These are phyloP conservation scores for Caenorhabditis angaria DNA, from an alignment of 2,888 invertebrate species.

Conservation along the genomic window DNA sequence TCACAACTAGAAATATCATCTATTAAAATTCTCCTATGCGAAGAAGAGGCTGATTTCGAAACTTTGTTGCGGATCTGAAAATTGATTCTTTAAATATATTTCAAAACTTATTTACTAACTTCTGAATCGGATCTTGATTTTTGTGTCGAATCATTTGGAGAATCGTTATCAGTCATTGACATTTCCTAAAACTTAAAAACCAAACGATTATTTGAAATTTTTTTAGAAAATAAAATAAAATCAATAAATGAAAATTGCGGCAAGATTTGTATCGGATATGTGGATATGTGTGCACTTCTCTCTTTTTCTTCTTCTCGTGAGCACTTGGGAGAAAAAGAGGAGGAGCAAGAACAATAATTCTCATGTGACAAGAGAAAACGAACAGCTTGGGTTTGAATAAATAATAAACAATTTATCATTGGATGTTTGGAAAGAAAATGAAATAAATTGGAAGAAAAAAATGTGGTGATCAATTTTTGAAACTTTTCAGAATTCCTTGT, in stretches of 20 bases:
- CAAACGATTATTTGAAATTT: not conserved
- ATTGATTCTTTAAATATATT: slow-evolving; percentile 3
- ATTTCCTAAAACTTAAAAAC: not conserved
- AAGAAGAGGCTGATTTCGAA: slow-evolving; percentile 9
- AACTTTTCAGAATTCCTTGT: slow-evolving; percentile 9
- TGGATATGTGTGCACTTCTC: slow-evolving; percentile 9
- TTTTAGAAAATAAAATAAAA: not conserved
- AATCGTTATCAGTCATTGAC: not conserved
- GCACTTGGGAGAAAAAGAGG: not conserved
- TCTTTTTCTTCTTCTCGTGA: not conserved
- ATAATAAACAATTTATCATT: not conserved
- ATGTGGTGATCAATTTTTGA: no score
- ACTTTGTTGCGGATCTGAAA: not conserved
- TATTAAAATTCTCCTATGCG: slow-evolving; percentile 22
- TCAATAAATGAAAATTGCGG: slow-evolving; percentile 21
- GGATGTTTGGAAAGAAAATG: not conserved
- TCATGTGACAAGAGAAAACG: not conserved
- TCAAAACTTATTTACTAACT: slow-evolving; percentile 7
- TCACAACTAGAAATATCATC: slow-evolving; percentile 40
- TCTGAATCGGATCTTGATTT: slow-evolving; percentile 35
- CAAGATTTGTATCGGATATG: slow-evolving; percentile 22
- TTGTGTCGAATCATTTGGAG: slow-evolving; percentile 8
- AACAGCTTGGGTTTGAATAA: not conserved
- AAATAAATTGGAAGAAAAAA: not conserved
- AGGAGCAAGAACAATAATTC: not conserved